Base-by-base conservation (phyloP, 2,113 vertebrate genomes). In the Callochromis pleurospilus region DNA sequence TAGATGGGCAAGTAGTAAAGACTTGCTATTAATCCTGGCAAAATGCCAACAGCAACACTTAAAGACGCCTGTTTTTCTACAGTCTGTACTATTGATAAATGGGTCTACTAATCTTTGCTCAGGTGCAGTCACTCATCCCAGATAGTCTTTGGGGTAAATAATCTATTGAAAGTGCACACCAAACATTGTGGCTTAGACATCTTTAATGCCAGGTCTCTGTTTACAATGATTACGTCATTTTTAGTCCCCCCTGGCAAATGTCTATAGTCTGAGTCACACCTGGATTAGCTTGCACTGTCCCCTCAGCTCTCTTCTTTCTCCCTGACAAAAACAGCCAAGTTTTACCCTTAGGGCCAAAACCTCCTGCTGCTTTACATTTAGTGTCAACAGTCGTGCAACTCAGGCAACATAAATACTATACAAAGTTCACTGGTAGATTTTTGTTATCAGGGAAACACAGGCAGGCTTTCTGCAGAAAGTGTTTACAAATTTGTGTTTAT, bases 321-420 rank as follows among this genome's bases (percentile, higher is more conserved):
- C 82, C 54, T 56, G 70, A 89, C 47, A 90, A 92, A 93, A 94
- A 91, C 81, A 92, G 53, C 12, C 47, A 82, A 6, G 75, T 81
- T 84, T 89, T 80, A 24, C 82, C 87, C 88, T 73, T 19, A 1
- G 82, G 91, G 81, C 81, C 31, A 60, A 45, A 86, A 60, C 88
- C 88, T 56, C 82, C 80, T 86, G 86, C 75, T 89, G 89, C 80
- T 93, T 90, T 89, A 62, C 88, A 58, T 86, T 90, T 58, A 84
- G 29, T 56, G 68, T 89, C 93, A 92, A 82, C 84, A 88, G 42
- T 33, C 49, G 31, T 79, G 33, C 14, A 62, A 73, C 56, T 77
- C 55, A 68, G 12, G 81, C 24, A 58, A 53, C 13, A n/a, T 90
- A 79, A 83, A 89, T 80, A 56, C 65, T 47, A 80, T 36, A 87